Evolutionary conservation across 2,797 vertebrate genomes (phyloP), one percentile per base, ranked within the genome.

Genomic region (Knipowitschia caucasica): DNA sequence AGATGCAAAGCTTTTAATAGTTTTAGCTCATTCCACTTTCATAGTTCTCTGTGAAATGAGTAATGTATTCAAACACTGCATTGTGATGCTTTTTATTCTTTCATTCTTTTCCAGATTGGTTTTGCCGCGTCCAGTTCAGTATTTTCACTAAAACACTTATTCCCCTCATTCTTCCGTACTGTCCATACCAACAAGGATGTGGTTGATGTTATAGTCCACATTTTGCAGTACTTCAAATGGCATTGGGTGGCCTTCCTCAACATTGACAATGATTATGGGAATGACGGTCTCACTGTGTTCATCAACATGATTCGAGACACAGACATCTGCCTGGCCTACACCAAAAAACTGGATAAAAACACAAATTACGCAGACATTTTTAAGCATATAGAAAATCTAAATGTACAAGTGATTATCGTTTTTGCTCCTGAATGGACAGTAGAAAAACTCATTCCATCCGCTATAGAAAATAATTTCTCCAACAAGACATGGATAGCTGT

Each of bases 151-250:
- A 91, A 84, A 49, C 3, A 0, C 0, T 47, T 59, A 12, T 90
- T 64, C 39, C 91, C 93, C 0, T 93, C 92, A 0, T 94, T 94
- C 58, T 52, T 95, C 14, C 80, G 85, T 50, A 94, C 91, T 4
- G 77, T 91, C 12, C 86, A 89, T 57, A 87, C 86, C 0, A 91
- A 92, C 55, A 61, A 64, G 62, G 34, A 87, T 31, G 75, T 89
- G 10, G 89, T 91, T 14, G 64, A 89, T 15, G 78, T 85, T 18
- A 86, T 93, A 6, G 54, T 90, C 44, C 66, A 24, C 23, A 79
- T 94, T 43, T 50, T 93, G 35, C 55, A 49, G 58, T 67, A 44
- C 9, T 94, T 93, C 0, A 10, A 72, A 0, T 96, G 93, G 93
- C 83, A 67, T 0, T 95, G 93, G 93, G 82, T 95, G 1, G 90